Conservation (phyloP, 1,140 invertebrate genomes). For the Drosophila bipectinata region DNA sequence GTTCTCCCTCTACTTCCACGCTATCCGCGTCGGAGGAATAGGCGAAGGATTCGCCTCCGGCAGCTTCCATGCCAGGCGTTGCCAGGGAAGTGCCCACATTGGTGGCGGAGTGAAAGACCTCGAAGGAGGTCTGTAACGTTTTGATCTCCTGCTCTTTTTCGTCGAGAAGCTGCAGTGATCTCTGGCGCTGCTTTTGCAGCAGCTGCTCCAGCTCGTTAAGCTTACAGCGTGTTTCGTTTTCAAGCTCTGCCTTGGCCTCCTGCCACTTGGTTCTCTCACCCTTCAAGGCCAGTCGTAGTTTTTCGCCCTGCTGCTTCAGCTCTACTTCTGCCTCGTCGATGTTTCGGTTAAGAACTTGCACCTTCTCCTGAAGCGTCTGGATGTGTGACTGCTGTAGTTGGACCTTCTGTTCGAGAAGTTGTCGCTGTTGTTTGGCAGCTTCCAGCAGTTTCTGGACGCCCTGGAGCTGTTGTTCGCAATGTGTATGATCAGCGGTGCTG, state of each 20-base stretch:
- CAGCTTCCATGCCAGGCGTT: conserved; percentile 18
- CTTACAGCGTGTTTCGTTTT: conserved; percentile 86
- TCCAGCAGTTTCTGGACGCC: conserved; percentile 84
- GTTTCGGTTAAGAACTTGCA: conserved; percentile 86
- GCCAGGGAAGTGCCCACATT: conserved; percentile 28
- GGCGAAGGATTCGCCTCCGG: conserved; percentile 35
- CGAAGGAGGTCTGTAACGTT: conserved; percentile 86
- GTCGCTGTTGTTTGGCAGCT: conserved; percentile 41
- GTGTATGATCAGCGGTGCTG: conserved; percentile 50
- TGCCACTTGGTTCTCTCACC: conserved; percentile 86
- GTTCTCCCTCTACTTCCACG: conserved; percentile 40
- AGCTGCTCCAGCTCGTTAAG: conserved; percentile 89
- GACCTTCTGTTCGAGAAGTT: conserved; percentile 55
- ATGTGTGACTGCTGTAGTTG: conserved; percentile 86
- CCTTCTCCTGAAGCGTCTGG: conserved; percentile 87
- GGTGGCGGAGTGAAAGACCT: conserved; percentile 84
- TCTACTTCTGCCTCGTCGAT: conserved; percentile 86
- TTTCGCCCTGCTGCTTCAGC: conserved; percentile 85
- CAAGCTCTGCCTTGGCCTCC: conserved; percentile 85
- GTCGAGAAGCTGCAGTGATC: conserved; percentile 90
- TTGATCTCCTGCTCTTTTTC: conserved; percentile 93
- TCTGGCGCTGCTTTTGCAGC: conserved; percentile 90
- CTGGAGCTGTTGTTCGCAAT: conserved; percentile 85
- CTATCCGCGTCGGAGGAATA: conserved; percentile 74
- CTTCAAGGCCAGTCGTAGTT: conserved; percentile 83